Evolutionary conservation across 2,797 vertebrate species (phyloP).

Genomic region (Urophycis tenuis): DNA sequence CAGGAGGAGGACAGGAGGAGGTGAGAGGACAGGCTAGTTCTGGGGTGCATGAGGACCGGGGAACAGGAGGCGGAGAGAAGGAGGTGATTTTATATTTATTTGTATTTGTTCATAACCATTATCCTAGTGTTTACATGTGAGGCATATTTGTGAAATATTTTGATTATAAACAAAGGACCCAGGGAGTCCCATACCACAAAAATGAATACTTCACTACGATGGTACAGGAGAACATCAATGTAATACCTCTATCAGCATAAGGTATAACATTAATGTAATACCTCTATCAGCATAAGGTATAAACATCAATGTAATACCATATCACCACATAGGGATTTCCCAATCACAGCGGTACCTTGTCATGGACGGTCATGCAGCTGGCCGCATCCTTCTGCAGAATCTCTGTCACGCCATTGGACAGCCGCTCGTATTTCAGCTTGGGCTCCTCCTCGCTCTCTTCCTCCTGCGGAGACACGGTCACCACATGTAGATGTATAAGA

Average conservation of each 20-base stretch:
- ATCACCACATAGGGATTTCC: no score
- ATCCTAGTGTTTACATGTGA: not conserved
- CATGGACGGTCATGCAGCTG: constrained; percentile 97
- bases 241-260: no score
- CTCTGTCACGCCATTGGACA: constrained; percentile 93
- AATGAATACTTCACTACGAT: no score
- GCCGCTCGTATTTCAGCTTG: constrained; percentile 94
- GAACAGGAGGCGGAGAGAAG: constrained; percentile 26
- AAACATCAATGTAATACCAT: no score
- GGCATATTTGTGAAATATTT: not conserved
- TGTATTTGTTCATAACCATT: not conserved
- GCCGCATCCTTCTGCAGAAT: constrained; percentile 95
- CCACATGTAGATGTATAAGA: not conserved
- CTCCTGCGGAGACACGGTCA: constrained; percentile 67
- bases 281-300: no score
- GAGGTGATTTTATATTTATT: constrained; percentile 38
- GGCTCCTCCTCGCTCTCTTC: constrained; percentile 98
- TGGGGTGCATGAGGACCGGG: constrained; percentile 5
- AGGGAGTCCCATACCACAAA: no score
- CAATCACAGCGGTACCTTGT: constrained; percentile 76
- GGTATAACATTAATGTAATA: no score
- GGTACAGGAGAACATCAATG: no score
- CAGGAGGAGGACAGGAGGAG: not conserved
- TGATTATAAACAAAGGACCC: no score
- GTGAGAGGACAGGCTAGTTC: not conserved